These are phyloP conservation scores for Whitmania pigra DNA, from an alignment of 1,140 invertebrate genomes.

Conservation along the genomic window DNA sequence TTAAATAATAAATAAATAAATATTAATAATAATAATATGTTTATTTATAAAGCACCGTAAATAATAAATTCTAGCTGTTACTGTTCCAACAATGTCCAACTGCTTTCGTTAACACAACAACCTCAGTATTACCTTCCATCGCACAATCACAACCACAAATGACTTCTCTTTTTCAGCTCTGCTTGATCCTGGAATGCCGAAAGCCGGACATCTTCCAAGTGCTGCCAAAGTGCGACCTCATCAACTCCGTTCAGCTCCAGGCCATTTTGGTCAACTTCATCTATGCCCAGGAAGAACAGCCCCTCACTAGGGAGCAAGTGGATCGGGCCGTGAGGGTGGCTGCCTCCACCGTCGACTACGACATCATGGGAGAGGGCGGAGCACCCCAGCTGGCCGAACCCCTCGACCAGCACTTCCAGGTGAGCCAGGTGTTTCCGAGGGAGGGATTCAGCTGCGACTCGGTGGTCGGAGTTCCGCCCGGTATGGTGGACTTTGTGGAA, in stretches of 20 bases:
- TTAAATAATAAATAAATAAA: too few species aligned
- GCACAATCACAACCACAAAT: too few species aligned
- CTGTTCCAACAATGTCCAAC: not conserved
- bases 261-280: slow-evolving; percentile 61
- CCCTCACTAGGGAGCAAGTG: slow-evolving; percentile 39
- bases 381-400: slow-evolving; percentile 49
- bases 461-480: slow-evolving; percentile 77
- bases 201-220: slow-evolving; percentile 78
- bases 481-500: slow-evolving; percentile 76
- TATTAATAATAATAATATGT: too few species aligned
- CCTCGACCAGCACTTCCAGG: slow-evolving; percentile 47
- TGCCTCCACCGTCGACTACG: slow-evolving; percentile 79
- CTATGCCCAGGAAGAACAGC: slow-evolving; percentile 54
- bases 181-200: slow-evolving; percentile 51
- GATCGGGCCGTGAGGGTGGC: slow-evolving; percentile 60
- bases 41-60: too few species aligned
- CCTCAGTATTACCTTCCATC: not conserved
- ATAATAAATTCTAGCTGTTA: not conserved
- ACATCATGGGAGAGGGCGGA: slow-evolving; percentile 73
- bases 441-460: slow-evolving; percentile 97
- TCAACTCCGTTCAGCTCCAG: slow-evolving; percentile 83
- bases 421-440: slow-evolving; percentile 83
- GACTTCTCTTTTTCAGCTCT: too few species aligned
- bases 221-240: slow-evolving; percentile 85
- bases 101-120: not conserved